These are phyloP conservation scores for Brachyhypopomus occidentalis DNA, from an alignment of 2,113 vertebrate genomes.

Conservation along the genomic window DNA sequence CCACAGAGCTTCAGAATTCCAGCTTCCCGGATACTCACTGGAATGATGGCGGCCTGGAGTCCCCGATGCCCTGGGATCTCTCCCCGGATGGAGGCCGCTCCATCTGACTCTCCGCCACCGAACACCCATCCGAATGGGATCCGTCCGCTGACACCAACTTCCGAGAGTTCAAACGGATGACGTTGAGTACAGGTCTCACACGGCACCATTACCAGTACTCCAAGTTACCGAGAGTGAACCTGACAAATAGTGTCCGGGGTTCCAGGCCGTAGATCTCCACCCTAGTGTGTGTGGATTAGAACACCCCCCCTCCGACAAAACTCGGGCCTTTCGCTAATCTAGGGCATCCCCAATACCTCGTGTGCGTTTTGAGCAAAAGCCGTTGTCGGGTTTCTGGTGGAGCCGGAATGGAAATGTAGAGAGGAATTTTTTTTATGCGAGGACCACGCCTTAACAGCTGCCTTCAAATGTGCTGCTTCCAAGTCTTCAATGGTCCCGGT, in stretches of 20 bases:
- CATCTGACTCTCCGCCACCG: constrained; percentile 84
- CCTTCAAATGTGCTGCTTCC: too few species aligned
- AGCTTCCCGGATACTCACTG: constrained; percentile 80
- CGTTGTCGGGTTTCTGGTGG: background rate
- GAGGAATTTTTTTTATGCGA: too few species aligned
- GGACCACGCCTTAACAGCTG: too few species aligned
- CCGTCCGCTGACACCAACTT: constrained; percentile 96
- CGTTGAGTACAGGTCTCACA: constrained; percentile 8
- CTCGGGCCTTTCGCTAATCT: background rate
- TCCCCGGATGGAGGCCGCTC: constrained; percentile 90
- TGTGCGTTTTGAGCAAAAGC: background rate
- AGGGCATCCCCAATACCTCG: background rate
- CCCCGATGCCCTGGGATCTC: constrained; percentile 93
- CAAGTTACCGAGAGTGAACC: too few species aligned
- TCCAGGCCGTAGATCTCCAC: too few species aligned
- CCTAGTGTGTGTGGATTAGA: too few species aligned
- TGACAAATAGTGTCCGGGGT: too few species aligned
- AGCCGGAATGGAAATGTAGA: background rate
- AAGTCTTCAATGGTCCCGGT: background rate
- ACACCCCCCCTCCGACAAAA: too few species aligned
- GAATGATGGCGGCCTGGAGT: constrained; percentile 95
- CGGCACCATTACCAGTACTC: background rate
- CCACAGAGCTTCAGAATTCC: background rate
- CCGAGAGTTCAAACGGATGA: constrained; percentile 48
- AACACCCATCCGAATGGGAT: constrained; percentile 87